Evolutionary conservation across 1,140 invertebrate species (phyloP).

Genomic region (Drosophila nebulosa): DNA sequence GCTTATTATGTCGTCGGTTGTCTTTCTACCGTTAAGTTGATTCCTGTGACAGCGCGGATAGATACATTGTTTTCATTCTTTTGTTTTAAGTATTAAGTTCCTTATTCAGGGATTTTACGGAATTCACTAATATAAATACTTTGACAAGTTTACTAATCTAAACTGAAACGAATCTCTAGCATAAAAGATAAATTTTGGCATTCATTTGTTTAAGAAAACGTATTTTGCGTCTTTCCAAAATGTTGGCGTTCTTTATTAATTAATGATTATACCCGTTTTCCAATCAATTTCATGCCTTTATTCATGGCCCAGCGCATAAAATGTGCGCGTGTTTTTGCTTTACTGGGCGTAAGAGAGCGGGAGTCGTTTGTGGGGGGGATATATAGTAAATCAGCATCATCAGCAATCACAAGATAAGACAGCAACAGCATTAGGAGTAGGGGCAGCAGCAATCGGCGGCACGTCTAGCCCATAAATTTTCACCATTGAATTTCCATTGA

Average conservation of each 20-base stretch:
- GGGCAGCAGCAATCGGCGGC: neutral
- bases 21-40: no score
- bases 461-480: slow-evolving; percentile 41
- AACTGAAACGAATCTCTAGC: neutral
- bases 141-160: neutral
- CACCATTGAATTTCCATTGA: slow-evolving; percentile 11
- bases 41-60: no score
- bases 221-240: neutral
- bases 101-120: neutral
- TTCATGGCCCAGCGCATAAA: slow-evolving; percentile 1
- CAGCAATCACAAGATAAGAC: slow-evolving; percentile 4
- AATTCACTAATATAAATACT: neutral
- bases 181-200: neutral
- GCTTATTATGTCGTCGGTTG: no score
- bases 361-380: neutral
- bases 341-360: neutral
- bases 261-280: neutral
- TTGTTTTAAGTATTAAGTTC: no score
- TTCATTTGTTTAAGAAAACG: neutral
- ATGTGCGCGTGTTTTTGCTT: neutral
- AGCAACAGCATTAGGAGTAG: neutral
- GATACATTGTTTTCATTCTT: no score
- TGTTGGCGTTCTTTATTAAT: neutral
- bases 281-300: slow-evolving; percentile 2
- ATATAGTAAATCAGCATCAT: slow-evolving; percentile 5